These are phyloP conservation scores for Rhaphigaster nebulosa DNA, from an alignment of 2,888 invertebrate species.

Conservation along the genomic window DNA sequence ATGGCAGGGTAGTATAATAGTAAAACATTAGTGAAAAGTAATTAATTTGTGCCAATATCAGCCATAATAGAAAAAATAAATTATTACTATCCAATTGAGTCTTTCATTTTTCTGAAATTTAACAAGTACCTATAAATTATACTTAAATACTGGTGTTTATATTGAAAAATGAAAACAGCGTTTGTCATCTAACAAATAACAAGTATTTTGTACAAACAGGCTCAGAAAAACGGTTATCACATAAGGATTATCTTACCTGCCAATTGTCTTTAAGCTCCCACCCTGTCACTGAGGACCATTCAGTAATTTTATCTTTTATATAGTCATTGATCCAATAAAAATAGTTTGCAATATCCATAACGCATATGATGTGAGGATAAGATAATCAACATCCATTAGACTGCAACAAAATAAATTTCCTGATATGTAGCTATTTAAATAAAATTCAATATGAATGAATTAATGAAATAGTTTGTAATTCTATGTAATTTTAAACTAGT, in stretches of 20 bases:
- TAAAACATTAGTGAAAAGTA: neutral
- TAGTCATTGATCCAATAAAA: neutral
- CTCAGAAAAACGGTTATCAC: neutral
- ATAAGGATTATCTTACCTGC: slow-evolving; percentile 15
- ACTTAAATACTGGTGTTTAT: no score
- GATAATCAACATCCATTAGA: slow-evolving; percentile 15
- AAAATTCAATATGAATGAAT: neutral
- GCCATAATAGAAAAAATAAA: neutral
- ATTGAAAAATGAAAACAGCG: neutral
- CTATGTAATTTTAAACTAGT: neutral
- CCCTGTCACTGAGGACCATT: neutral
- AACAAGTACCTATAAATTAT: neutral
- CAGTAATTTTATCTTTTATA: neutral
- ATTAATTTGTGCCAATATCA: neutral
- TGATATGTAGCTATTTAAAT: neutral
- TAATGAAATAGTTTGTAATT: neutral
- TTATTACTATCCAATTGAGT: no score
- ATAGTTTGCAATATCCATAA: slow-evolving; percentile 45
- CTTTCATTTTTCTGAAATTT: no score
- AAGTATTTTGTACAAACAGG: neutral
- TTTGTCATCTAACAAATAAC: neutral
- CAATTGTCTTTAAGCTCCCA: slow-evolving; percentile 52
- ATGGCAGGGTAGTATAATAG: neutral
- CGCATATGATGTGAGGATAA: neutral
- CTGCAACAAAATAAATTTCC: neutral